Percentiles rank a stretch among this genome's conserved stretches.
phyloP scores from a whole-genome alignment of 2,113 vertebrate species.

The Scomber japonicus region DNA sequence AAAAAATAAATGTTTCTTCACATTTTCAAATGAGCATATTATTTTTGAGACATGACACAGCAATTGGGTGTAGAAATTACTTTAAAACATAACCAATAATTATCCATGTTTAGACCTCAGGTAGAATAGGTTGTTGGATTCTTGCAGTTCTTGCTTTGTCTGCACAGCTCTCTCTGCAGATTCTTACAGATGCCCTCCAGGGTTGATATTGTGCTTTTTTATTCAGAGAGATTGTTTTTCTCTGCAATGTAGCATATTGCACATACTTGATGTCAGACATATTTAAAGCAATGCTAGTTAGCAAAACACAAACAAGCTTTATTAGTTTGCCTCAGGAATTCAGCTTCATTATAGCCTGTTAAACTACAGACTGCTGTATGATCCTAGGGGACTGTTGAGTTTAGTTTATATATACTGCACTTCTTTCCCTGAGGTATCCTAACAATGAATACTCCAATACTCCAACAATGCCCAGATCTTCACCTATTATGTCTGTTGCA shows the following conservation, averaged over 20 bases:
- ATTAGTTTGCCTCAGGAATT: conserved; percentile 18
- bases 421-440: neutral
- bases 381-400: neutral
- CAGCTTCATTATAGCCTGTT: conserved; percentile 20
- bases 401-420: conserved; percentile 15
- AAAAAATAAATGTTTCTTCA: conserved; percentile 15
- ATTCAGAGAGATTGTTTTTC: conserved; percentile 9
- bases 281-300: conserved; percentile 22
- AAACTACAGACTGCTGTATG: neutral
- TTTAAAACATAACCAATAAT: conserved; percentile 16
- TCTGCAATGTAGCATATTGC: neutral
- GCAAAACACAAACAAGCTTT: conserved; percentile 29
- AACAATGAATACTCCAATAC: neutral
- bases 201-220: neutral
- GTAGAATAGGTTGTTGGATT: neutral
- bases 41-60: conserved; percentile 3
- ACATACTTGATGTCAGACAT: conserved; percentile 16
- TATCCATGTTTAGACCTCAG: neutral
- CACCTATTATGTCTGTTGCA: neutral
- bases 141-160: neutral
- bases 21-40: conserved; percentile 21
- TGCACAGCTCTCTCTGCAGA: neutral
- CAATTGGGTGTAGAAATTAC: conserved; percentile 4
- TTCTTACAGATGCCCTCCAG: conserved; percentile 12
- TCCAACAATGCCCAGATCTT: too few species aligned